Base-by-base conservation (phyloP, 2,888 invertebrate genomes). In the Pandemis cinnamomeana region DNA sequence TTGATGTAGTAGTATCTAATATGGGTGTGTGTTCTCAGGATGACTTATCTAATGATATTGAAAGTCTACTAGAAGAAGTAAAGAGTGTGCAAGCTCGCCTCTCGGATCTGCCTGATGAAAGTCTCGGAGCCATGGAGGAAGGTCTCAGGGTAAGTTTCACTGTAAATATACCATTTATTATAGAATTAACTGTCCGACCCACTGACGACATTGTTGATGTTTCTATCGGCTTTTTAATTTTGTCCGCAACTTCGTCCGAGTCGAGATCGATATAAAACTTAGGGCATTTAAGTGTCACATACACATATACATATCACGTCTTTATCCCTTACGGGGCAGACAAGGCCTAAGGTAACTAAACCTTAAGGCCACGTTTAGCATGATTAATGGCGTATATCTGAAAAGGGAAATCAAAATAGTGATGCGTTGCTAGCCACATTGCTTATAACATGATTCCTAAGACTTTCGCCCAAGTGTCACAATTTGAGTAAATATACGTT, bases 121-220 rank as follows among this genome's bases (percentile, higher is more conserved):
- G 95, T 86, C 95, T 97, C 81, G 95, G 96, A 78, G 95, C 95
- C 71, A 97, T 97, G 96, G 95, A 96, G 79, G 91, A 95, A 68
- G 96, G 96, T 80, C 94, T 97, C 61, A 95, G 95, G 96, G 97
- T 97, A 93, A 96, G 95, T 93, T 78, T 77, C 84, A 83, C 78
- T 86, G 81, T 86, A 84, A 81, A 85, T 85, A 83, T 75, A 68
- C 77, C 78, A 78, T 78, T 55, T 71, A 60, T 62, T 62, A 41
- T 46, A 60, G 41, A 69, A 67, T 71, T 75, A 63, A 62, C 75
- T 51, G 62, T 66, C 51, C 46, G 42, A 53, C 62, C 67, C 46
- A 67, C 51, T 67, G 42, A 60, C 10, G 44, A 55, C n/a, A 42
- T 73, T 48, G 53, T 42, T 51, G 53, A 46, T 67, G 67, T 71